Evolutionary conservation across 2,113 vertebrate genomes (phyloP).

Genomic region (Phaethornis superciliosus): DNA sequence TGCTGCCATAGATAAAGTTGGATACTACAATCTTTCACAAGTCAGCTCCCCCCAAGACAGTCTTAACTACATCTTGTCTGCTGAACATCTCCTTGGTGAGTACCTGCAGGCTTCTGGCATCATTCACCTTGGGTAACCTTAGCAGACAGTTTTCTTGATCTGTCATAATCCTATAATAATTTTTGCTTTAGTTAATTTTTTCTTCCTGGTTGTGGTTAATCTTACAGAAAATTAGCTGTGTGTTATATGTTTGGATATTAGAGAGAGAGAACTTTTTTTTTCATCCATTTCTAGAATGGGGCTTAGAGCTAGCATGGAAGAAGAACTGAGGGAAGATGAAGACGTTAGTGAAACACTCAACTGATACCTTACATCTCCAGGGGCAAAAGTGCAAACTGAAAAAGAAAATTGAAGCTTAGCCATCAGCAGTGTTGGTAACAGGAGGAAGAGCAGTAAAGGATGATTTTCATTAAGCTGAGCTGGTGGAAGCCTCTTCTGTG

Average conservation of each 20-base stretch:
- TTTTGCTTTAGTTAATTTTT: neutral
- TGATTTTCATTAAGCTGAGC: neutral
- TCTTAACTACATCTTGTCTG: neutral
- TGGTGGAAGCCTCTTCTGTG: neutral
- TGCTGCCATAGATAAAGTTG: neutral
- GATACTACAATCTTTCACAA: neutral
- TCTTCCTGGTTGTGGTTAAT: neutral
- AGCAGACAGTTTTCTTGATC: neutral
- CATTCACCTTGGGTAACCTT: neutral
- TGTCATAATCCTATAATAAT: neutral
- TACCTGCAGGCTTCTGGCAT: neutral
- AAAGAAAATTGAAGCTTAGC: constrained; percentile 1
- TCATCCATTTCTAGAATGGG: neutral
- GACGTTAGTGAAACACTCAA: neutral
- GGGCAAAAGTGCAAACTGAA: constrained; percentile 4
- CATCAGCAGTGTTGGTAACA: neutral
- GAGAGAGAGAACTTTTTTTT: neutral
- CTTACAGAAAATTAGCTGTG: neutral
- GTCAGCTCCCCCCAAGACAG: neutral
- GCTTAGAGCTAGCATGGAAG: neutral
- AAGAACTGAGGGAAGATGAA: neutral
- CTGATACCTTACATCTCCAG: neutral
- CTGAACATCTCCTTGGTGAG: neutral
- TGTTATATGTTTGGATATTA: neutral
- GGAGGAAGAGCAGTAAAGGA: neutral